Conservation (phyloP, 1,140 invertebrate species). For the Bradynema listronoti region DNA sequence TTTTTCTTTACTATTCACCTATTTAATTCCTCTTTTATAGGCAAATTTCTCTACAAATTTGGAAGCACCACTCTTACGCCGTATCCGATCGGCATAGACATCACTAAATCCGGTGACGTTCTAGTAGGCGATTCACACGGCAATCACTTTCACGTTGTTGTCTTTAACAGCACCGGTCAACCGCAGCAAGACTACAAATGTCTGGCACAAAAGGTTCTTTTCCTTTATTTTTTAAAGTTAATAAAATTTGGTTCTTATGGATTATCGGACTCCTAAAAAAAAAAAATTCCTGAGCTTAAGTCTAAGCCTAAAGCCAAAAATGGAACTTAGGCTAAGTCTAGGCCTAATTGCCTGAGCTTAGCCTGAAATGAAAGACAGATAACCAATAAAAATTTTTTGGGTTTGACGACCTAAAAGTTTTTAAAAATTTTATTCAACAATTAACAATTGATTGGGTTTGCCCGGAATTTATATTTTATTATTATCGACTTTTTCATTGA, state of each 20-base stretch:
- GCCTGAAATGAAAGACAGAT: neutral
- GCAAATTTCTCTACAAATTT: slow-evolving; percentile 26
- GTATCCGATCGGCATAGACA: slow-evolving; percentile 33
- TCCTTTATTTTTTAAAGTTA: neutral
- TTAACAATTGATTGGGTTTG: neutral
- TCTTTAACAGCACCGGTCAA: slow-evolving; percentile 22
- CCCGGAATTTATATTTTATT: slow-evolving; percentile 1
- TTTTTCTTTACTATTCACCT: no score
- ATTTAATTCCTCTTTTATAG: slow-evolving; percentile 11
- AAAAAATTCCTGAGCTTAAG: neutral
- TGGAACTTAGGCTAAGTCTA: neutral
- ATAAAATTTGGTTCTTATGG: neutral
- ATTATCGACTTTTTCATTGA: neutral
- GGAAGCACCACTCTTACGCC: slow-evolving; percentile 19
- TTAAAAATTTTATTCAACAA: neutral
- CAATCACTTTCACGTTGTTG: slow-evolving; percentile 32
- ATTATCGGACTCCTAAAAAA: neutral
- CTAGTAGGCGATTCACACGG: slow-evolving; percentile 31
- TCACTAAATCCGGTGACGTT: slow-evolving; percentile 28
- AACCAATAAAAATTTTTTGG: neutral
- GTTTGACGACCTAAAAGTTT: neutral
- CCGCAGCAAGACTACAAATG: slow-evolving; percentile 24
- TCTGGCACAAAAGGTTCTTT: slow-evolving; percentile 19
- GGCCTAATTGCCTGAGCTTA: neutral
- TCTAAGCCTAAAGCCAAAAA: neutral